phyloP scores from a whole-genome alignment of 2,113 vertebrate genomes.

The Bombycilla garrulus region DNA sequence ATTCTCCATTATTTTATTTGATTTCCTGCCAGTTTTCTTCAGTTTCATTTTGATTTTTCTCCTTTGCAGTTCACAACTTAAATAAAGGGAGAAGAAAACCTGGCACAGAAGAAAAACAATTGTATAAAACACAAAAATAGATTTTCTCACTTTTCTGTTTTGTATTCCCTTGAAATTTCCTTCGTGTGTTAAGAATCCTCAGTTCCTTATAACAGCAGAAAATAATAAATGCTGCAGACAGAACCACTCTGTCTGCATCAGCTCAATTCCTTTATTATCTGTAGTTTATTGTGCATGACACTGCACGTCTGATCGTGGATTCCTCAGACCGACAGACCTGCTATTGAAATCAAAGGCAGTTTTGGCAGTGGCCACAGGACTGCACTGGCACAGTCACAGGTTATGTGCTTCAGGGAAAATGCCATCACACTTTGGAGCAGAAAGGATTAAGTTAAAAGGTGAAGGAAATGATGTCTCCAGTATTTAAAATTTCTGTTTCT shows the following conservation, averaged over 20 bases:
- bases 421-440: background rate
- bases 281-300: constrained; percentile 40
- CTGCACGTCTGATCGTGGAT: background rate
- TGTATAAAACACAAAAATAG: background rate
- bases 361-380: background rate
- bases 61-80: background rate
- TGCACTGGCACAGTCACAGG: constrained; percentile 6
- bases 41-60: background rate
- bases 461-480: background rate
- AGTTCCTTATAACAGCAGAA: background rate
- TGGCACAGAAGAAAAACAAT: background rate
- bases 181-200: background rate
- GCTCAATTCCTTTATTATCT: background rate
- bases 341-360: background rate
- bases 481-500: background rate
- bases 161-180: background rate
- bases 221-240: constrained; percentile 28
- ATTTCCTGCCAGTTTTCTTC: background rate
- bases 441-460: background rate
- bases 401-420: background rate
- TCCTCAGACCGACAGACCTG: background rate
- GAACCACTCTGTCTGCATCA: constrained; percentile 40
- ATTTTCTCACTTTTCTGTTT: background rate
- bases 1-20: background rate
- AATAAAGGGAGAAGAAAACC: background rate